Base-by-base conservation (phyloP, 1,140 invertebrate genomes). In the Bombus fervidus region DNA sequence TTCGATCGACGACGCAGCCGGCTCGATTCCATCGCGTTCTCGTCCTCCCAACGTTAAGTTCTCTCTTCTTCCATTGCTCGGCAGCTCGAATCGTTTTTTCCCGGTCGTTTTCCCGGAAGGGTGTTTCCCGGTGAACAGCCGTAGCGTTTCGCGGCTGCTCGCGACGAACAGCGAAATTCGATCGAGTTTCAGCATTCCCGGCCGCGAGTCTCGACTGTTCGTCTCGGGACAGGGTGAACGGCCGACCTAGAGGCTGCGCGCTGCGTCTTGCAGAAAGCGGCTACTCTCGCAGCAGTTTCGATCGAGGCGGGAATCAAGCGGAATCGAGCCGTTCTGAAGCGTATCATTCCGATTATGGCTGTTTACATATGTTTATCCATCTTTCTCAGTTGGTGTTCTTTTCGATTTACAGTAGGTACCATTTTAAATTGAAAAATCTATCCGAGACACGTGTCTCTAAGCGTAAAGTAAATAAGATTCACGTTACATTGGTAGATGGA, bases 161-260 rank as follows among this genome's bases (percentile, higher is more conserved):
- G 34, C 59, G 69, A 43, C 62, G 75, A 41, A 22, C 74, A 82
- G 74, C 78, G 83, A 91, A 91, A 91, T 91, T 91, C 86, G 88
- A 91, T 91, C 90, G 86, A 83, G 81, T 86, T 91, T 87, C 71
- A 88, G 78, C 85, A 85, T 86, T 90, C 78, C 75, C 79, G 89
- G 83, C 47, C 86, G 82, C 85, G 87, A 84, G 77, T 85, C 64
- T 75, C 62, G 62, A 81, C 77, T 53, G 85, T 85, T 89, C 88
- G 86, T 87, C 83, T 76, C 90, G 87, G 91, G 89, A 93, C 92
- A 94, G 94, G 94, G 94, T 95, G 94, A 95, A 95, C 93, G 94
- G 85, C 94, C 94, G 94, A 95, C 94, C 94, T 95, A 95, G 94
- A 95, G 94, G 94, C 94, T 95, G 91, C 89, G 90, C 91, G 90